Evolutionary conservation across 2,888 invertebrate genomes (phyloP).

Genomic region (Sericinus montela): DNA sequence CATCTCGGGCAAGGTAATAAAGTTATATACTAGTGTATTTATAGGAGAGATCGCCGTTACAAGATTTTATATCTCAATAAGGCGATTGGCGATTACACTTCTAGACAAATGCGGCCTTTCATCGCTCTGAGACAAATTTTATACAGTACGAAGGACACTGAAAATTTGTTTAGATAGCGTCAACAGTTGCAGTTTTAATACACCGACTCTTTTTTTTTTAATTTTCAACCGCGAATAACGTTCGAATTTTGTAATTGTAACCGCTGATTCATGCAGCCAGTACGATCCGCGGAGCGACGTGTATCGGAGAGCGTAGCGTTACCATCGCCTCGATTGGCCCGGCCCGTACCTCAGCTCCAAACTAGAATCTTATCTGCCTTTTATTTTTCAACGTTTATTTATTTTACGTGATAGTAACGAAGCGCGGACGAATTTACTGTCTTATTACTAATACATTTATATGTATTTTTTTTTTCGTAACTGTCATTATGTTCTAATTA

Average conservation of each 20-base stretch:
- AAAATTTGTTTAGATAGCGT: conserved; percentile 2
- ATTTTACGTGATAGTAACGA: conserved; percentile 12
- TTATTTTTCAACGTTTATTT: conserved; percentile 18
- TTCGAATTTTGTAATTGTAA: neutral
- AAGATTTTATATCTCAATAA: no score
- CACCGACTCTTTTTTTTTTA: neutral
- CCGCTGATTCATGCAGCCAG: conserved; percentile 15
- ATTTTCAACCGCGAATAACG: neutral
- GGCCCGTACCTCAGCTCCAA: neutral
- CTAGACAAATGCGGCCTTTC: no score
- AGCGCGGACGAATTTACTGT: neutral
- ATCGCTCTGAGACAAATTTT: no score
- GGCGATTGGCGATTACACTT: no score
- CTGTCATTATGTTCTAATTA: no score
- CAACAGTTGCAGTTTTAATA: neutral
- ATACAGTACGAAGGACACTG: no score
- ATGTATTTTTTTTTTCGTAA: no score
- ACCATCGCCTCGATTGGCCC: conserved; percentile 1
- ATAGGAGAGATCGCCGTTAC: no score
- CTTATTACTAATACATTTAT: conserved; percentile 1
- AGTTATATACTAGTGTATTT: no score
- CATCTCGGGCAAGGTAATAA: no score
- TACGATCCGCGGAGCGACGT: conserved; percentile 10
- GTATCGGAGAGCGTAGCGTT: conserved; percentile 4
- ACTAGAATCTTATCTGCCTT: conserved; percentile 16